Evolutionary conservation across 2,113 vertebrate species (phyloP), one percentile per base, ranked within the genome.

Genomic region (Otocyon megalotis): DNA sequence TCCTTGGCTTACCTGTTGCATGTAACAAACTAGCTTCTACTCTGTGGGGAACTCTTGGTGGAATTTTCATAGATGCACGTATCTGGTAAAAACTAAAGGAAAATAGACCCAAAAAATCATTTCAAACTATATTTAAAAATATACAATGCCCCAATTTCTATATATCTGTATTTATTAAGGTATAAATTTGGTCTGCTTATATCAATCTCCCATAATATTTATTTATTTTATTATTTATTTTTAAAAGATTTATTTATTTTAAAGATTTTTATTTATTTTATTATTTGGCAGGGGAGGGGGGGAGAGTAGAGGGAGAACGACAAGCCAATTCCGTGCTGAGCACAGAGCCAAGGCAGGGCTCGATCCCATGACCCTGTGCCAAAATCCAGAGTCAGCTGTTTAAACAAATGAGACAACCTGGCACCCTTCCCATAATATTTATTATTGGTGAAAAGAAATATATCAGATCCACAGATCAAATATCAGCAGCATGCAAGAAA

Each of bases 81-180:
- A 99, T 99, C 99, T 99, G 99, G 98, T 99, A 99, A 99, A 99
- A 99, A 88, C 99, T 99, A 97, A 97, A 98, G 60, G 11, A 97
- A 84, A 98, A 98, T 43, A 98, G 62, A 97, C 80, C 71, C 92
- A 86, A 37, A 16, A 98, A 77, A 53, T 81, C 5, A 97, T 95
- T 98, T 97, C 6, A 71, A 97, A 97, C 81, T 26, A 63, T 37
- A 96, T 92, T 98, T 72, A 16, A 98, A 98, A 76, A 83, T n/a
- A 32, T 3, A 11, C 0, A 0, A 60, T 87, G n/a, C 13, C 56
- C 28, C 8, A 83, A 65, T 48, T 92, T 60, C 84, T 84, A 90
- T 15, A 60, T 60, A 85, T 77, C 9, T 80, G 24, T 30, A 63
- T 15, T 1, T 85, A 89, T 72, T 87, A 92, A 95, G 92, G 63